A percentile compares a stretch with the other conserved stretches of the same genome.
phyloP scores from a whole-genome alignment of 2,888 invertebrate genomes.

The Campoplex capitator region DNA sequence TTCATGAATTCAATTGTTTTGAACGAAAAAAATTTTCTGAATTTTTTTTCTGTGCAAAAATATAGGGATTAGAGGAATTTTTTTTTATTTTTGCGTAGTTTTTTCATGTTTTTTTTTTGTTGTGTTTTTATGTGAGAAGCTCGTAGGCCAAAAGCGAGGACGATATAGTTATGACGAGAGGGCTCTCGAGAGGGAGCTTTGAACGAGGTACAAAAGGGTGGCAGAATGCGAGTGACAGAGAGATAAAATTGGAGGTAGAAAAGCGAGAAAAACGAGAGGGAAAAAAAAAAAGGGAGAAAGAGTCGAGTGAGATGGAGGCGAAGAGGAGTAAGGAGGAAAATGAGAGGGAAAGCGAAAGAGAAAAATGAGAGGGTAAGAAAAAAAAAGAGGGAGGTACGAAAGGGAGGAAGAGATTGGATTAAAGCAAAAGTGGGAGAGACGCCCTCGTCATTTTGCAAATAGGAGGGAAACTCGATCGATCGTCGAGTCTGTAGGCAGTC shows the following conservation, averaged over 20 bases:
- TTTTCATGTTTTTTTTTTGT: neutral
- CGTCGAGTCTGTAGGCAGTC: conserved; percentile 80
- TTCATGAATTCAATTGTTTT: too few species aligned
- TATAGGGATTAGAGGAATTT: neutral
- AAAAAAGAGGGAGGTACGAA: neutral
- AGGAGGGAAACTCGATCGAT: conserved; percentile 80
- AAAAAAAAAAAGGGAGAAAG: neutral
- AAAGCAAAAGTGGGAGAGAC: conserved; percentile 20
- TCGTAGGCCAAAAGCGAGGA: conserved; percentile 53
- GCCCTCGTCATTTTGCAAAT: conserved; percentile 37
- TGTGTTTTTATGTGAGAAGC: conserved; percentile 61
- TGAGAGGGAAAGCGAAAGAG: conserved; percentile 57
- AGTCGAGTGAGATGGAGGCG: conserved; percentile 64
- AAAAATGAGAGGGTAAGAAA: conserved; percentile 30
- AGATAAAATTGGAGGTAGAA: neutral
- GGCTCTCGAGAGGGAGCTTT: conserved; percentile 62
- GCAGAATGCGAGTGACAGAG: neutral
- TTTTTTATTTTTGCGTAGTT: neutral
- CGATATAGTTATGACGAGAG: conserved; percentile 41
- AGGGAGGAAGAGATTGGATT: conserved; percentile 34
- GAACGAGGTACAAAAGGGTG: neutral
- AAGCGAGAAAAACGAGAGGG: neutral
- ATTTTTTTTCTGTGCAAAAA: neutral
- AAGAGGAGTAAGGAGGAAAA: conserved; percentile 64
- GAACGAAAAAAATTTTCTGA: too few species aligned